A percentile compares a stretch with the other conserved stretches of the same genome.
These are phyloP conservation scores for Eudemis profundana DNA, from an alignment of 2,888 invertebrate genomes.

Conservation along the genomic window DNA sequence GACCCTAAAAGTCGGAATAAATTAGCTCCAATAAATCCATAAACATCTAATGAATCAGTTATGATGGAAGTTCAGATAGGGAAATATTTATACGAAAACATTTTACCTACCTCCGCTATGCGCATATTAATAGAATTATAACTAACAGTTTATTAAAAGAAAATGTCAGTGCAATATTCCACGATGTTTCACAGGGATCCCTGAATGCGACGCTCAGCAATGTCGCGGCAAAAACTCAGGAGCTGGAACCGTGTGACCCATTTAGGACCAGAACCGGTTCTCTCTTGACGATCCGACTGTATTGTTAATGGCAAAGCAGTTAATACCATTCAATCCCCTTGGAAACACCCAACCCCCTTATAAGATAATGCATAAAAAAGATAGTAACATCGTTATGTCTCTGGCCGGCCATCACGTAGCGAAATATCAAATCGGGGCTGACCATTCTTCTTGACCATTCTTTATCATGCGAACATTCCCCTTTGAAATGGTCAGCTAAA, in stretches of 20 bases:
- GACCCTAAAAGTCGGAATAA: conserved; percentile 39
- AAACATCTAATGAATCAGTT: conserved; percentile 36
- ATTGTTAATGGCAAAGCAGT: conserved; percentile 80
- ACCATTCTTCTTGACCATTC: conserved; percentile 77
- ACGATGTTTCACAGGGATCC: conserved; percentile 28
- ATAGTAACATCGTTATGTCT: conserved; percentile 75
- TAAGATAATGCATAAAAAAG: conserved; percentile 80
- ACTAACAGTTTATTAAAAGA: background rate
- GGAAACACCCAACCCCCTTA: conserved; percentile 77
- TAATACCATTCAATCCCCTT: conserved; percentile 80
- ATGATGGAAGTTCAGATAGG: conserved; percentile 31
- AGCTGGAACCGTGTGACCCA: conserved; percentile 84
- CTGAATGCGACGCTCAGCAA: conserved; percentile 29
- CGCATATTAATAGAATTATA: conserved; percentile 4
- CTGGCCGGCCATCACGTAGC: conserved; percentile 69
- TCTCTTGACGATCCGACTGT: conserved; percentile 77
- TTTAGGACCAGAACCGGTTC: conserved; percentile 83
- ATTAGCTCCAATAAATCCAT: conserved; percentile 39
- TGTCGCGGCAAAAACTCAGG: conserved; percentile 74
- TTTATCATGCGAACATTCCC: conserved; percentile 69
- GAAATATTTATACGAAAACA: conserved; percentile 27
- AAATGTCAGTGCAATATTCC: conserved; percentile 10
- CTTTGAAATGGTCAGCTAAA: conserved; percentile 65
- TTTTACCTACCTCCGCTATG: background rate
- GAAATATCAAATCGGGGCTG: conserved; percentile 75